These are phyloP conservation scores for Corythaixoides concolor DNA, from an alignment of 2,113 vertebrate species.

Conservation along the genomic window DNA sequence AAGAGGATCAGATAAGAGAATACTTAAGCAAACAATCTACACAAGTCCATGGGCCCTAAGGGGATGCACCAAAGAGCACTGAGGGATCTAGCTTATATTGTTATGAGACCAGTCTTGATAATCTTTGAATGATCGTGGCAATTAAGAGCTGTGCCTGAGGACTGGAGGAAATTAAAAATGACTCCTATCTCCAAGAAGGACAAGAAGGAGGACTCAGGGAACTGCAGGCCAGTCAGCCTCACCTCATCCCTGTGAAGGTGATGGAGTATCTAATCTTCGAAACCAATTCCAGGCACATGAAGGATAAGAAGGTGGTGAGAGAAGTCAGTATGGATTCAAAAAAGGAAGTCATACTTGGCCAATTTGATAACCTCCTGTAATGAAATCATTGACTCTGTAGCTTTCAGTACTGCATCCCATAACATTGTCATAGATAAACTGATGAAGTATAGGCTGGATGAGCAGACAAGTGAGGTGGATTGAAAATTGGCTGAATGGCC, in stretches of 20 bases:
- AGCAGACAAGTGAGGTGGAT: neutral
- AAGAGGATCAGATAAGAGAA: neutral
- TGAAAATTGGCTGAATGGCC: neutral
- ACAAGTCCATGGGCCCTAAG: neutral
- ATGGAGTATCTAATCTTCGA: neutral
- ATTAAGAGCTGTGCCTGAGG: neutral
- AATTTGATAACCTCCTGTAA: neutral
- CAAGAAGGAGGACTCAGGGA: neutral
- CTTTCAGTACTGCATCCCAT: too few relatives aligned
- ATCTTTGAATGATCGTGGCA: neutral
- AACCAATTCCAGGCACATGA: neutral
- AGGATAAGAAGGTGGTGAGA: neutral
- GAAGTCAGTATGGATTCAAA: neutral
- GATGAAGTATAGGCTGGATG: neutral
- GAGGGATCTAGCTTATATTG: neutral
- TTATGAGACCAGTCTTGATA: neutral
- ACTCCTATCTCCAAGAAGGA: neutral
- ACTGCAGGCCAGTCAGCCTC: neutral
- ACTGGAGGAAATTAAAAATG: neutral
- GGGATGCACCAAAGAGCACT: neutral
- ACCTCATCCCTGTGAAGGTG: neutral
- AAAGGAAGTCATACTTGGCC: neutral
- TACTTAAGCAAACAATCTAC: too few relatives aligned
- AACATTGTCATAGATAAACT: neutral
- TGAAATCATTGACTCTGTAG: neutral